Conservation (phyloP, 2,797 vertebrate genomes). For the Myotis vivesi region DNA sequence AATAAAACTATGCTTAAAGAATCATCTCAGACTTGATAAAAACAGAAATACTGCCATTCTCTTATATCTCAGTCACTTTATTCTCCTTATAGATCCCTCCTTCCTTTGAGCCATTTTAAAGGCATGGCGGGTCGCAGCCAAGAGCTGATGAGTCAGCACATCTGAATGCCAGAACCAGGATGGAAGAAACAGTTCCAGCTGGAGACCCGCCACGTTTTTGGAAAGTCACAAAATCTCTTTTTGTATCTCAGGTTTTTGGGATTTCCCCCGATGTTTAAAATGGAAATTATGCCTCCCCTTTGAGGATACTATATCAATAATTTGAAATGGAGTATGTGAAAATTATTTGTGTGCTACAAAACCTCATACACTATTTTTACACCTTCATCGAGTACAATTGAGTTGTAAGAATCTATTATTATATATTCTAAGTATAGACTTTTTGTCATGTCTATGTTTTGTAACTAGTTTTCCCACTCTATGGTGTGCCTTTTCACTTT, state of each 20-base stretch:
- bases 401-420: neutral
- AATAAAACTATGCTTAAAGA: neutral
- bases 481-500: neutral
- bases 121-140: no score
- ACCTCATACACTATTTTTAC: rapidly evolving
- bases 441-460: neutral
- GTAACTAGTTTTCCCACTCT: neutral
- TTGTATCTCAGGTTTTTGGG: neutral
- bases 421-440: neutral
- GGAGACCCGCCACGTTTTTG: neutral
- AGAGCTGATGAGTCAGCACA: neutral
- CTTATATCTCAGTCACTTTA: neutral
- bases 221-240: neutral
- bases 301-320: neutral
- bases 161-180: no score
- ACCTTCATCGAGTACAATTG: rapidly evolving
- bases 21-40: neutral
- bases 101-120: neutral
- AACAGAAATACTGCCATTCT: neutral
- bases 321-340: neutral
- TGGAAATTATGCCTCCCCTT: neutral
- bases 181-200: neutral
- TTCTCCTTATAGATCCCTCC: neutral
- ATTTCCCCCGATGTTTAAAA: neutral
- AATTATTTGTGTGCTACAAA: neutral